A percentile compares a stretch with the other conserved stretches of the same genome.
Evolutionary conservation across 2,797 vertebrate species (phyloP).

Genomic region (Cynopterus sphinx): DNA sequence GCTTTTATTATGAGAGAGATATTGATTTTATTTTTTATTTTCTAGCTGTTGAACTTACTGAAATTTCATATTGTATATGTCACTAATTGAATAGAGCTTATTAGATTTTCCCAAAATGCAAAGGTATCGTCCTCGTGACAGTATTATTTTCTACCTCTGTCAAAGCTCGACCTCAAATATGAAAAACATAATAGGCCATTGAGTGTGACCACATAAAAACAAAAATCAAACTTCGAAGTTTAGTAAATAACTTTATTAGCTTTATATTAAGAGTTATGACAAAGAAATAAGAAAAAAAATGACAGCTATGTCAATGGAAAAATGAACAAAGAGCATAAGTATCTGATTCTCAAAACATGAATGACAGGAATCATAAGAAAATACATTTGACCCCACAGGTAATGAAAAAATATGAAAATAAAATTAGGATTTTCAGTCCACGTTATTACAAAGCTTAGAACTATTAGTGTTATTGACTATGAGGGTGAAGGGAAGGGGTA

Average conservation of each 20-base stretch:
- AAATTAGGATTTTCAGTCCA: neutral
- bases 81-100: neutral
- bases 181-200: neutral
- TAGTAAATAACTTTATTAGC: neutral
- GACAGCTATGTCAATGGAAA: neutral
- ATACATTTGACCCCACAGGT: neutral
- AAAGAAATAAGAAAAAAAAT: neutral
- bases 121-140: neutral
- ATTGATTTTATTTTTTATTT: neutral
- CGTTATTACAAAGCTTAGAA: neutral
- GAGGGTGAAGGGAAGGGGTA: fast-evolving
- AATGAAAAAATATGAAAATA: neutral
- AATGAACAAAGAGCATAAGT: neutral
- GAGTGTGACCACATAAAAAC: neutral
- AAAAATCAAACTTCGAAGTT: slow-evolving; percentile 17
- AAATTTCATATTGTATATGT: neutral
- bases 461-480: neutral
- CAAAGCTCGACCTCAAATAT: neutral
- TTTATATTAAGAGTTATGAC: neutral
- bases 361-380: neutral
- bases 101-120: neutral
- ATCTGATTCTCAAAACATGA: neutral
- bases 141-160: neutral
- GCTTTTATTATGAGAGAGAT: neutral
- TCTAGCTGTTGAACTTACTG: neutral